These are phyloP conservation scores for Leptogaster cylindrica DNA, from an alignment of 2,888 invertebrate species.

Conservation along the genomic window DNA sequence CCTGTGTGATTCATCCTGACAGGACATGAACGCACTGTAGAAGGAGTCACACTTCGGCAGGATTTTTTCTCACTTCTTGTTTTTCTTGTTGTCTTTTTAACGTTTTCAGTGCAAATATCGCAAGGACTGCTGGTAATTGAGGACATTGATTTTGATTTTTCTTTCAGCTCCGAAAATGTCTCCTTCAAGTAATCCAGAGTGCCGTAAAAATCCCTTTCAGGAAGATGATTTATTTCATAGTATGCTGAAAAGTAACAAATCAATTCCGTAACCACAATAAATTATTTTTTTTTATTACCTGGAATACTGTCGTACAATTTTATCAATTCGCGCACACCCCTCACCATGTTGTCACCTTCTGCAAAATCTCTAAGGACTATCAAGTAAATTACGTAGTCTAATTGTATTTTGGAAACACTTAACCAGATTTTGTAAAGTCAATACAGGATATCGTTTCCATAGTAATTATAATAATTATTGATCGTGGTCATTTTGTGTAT, in stretches of 20 bases:
- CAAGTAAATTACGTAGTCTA: too few species aligned
- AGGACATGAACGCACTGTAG: not conserved
- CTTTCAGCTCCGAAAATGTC: not conserved
- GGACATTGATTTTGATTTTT: slow-evolving; percentile 7
- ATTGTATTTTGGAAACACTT: too few species aligned
- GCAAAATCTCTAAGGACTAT: too few species aligned
- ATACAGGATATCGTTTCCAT: too few species aligned
- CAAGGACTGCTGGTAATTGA: not conserved
- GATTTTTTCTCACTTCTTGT: not conserved
- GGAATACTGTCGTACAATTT: slow-evolving; percentile 9
- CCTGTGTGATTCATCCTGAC: not conserved
- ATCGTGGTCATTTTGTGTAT: too few species aligned
- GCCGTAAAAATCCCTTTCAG: slow-evolving; percentile 6
- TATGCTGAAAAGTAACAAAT: not conserved
- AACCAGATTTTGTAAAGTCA: too few species aligned
- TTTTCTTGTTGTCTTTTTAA: not conserved
- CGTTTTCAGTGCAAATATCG: not conserved
- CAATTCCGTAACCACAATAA: not conserved
- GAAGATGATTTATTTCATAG: slow-evolving; percentile 6
- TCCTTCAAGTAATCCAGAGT: not conserved
- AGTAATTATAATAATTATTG: too few species aligned
- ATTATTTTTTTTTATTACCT: not conserved
- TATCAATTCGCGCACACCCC: not conserved
- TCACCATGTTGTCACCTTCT: too few species aligned
- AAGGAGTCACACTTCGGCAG: not conserved